phyloP scores from a whole-genome alignment of 2,797 vertebrate species.

The Scarus forsteni region DNA sequence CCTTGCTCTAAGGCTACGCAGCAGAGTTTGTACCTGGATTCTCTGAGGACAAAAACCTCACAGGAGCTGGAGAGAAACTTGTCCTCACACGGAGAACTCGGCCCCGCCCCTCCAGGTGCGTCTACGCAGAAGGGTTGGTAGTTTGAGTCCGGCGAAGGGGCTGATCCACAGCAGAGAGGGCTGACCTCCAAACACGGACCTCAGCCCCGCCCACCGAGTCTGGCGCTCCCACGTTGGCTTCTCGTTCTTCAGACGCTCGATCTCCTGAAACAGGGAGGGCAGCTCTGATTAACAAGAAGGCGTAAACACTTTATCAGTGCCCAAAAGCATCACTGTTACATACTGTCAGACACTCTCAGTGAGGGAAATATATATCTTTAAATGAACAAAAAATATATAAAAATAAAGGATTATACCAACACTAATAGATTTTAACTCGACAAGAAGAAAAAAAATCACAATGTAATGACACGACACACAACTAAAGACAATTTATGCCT shows the following conservation, averaged over 20 bases:
- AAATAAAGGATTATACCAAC: no score
- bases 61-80: not conserved
- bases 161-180: slow-evolving; percentile 93
- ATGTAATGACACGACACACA: no score
- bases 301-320: no score
- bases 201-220: slow-evolving; percentile 93
- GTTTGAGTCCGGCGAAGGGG: slow-evolving; percentile 90
- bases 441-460: no score
- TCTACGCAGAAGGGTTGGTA: slow-evolving; percentile 80
- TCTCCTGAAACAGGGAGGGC: slow-evolving; percentile 82
- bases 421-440: no score
- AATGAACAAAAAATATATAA: no score
- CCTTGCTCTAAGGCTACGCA: not conserved
- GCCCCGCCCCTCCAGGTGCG: slow-evolving; percentile 33
- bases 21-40: not conserved
- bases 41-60: not conserved
- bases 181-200: slow-evolving; percentile 90
- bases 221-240: slow-evolving; percentile 93
- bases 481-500: no score
- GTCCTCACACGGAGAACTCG: slow-evolving; percentile 41
- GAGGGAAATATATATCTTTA: no score
- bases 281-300: not conserved
- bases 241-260: slow-evolving; percentile 93
- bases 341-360: no score
- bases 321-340: no score